Percentiles rank a stretch among this genome's conserved stretches.
Evolutionary conservation across 1,140 invertebrate species (phyloP).

Genomic region (Panonychus citri): DNA sequence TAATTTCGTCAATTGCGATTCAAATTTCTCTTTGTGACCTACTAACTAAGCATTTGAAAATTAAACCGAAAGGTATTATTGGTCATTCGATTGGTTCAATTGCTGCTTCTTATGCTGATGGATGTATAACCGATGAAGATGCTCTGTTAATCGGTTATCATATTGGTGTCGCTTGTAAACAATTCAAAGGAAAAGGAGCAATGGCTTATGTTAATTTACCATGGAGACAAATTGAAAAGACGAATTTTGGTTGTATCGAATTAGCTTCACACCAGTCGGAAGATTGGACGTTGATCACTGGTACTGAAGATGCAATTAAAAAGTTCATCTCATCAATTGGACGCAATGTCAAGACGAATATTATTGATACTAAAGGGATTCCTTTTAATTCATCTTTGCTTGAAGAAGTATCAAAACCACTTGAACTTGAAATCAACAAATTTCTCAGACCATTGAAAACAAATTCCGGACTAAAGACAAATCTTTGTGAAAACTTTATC

Average conservation of each 20-base stretch:
- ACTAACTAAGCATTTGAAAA: conserved; percentile 21
- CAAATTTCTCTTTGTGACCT: conserved; percentile 24
- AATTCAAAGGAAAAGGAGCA: conserved; percentile 1
- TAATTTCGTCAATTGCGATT: conserved; percentile 62
- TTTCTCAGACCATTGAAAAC: too few relatives aligned
- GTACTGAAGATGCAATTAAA: conserved; percentile 49
- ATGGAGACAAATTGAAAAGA: conserved; percentile 75
- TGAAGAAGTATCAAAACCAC: too few relatives aligned
- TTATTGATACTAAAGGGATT: too few relatives aligned
- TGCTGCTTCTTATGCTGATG: conserved; percentile 86
- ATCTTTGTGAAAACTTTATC: too few relatives aligned
- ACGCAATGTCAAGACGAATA: too few relatives aligned
- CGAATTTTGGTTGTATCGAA: conserved; percentile 49
- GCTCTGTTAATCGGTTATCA: conserved; percentile 64
- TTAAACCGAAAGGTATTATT: conserved; percentile 29
- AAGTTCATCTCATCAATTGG: too few relatives aligned
- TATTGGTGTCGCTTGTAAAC: conserved; percentile 54
- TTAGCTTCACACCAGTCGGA: conserved; percentile 76
- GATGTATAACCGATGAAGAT: conserved; percentile 69
- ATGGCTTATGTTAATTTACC: conserved; percentile 61
- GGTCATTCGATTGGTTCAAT: conserved; percentile 47
- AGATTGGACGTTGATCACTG: conserved; percentile 83
- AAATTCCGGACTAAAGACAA: too few relatives aligned
- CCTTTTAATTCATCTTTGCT: conserved; percentile 84
- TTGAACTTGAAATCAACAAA: too few relatives aligned